A percentile compares a stretch with the other conserved stretches of the same genome.
Conservation (phyloP, 37 sponge, comb jelly and placozoan genomes). For the Crambe crambe region DNA sequence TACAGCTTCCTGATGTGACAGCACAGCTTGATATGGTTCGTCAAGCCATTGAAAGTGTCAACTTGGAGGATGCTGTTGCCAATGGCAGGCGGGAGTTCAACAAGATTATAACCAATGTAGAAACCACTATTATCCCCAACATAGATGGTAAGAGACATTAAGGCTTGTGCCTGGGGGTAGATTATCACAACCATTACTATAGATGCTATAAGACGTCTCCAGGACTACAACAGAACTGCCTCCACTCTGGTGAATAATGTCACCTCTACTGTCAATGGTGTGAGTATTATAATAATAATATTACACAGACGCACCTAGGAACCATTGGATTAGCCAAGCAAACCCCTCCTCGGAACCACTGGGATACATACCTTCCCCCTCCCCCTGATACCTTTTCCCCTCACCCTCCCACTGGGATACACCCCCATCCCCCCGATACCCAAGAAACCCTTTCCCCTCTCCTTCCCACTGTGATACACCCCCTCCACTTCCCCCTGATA, state of each 20-base stretch:
- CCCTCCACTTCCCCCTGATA: background rate
- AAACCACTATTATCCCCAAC: background rate
- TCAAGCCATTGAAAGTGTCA: background rate
- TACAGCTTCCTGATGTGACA: constrained; percentile 33
- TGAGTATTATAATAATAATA: too few species aligned
- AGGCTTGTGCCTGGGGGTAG: too few species aligned
- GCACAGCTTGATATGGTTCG: background rate
- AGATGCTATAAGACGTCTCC: background rate
- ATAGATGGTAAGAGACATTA: constrained; percentile 4
- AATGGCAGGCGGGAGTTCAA: constrained; percentile 8
- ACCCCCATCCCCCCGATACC: background rate
- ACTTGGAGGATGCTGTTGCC: background rate
- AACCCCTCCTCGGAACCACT: too few species aligned
- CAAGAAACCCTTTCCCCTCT: background rate
- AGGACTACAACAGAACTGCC: background rate
- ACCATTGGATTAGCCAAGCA: background rate
- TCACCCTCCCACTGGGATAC: background rate
- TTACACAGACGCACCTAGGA: too few species aligned
- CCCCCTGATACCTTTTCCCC: background rate
- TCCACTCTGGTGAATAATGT: background rate
- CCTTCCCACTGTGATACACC: background rate
- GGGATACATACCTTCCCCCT: background rate
- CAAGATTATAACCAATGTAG: background rate
- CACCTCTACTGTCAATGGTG: background rate
- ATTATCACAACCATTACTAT: too few species aligned